Conservation (phyloP, 1,140 invertebrate species). For the Lineus longissimus region DNA sequence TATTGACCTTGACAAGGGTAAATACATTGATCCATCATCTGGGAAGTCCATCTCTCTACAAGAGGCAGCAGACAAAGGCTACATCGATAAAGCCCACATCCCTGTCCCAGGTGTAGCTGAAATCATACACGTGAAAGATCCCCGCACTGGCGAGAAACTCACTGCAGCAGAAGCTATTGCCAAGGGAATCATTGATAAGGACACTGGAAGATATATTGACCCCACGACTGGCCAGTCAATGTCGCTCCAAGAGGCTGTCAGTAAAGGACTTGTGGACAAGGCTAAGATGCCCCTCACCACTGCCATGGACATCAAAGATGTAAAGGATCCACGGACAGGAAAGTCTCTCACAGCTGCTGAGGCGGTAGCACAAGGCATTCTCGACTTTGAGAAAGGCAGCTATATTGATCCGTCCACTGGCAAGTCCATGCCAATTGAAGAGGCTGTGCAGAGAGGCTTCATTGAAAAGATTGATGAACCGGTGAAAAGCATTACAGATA, state of each 20-base stretch:
- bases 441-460: conserved; percentile 76
- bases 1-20: conserved; percentile 68
- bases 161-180: conserved; percentile 76
- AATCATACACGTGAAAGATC: conserved; percentile 60
- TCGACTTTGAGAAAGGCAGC: conserved; percentile 68
- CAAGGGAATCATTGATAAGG: conserved; percentile 69
- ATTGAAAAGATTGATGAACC: conserved; percentile 50
- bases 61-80: conserved; percentile 66
- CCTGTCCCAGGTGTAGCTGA: conserved; percentile 38
- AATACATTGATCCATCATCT: conserved; percentile 67
- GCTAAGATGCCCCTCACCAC: conserved; percentile 65
- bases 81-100: conserved; percentile 27
- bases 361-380: conserved; percentile 72
- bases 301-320: conserved; percentile 61
- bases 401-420: conserved; percentile 67
- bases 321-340: conserved; percentile 78
- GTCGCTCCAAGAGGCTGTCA: conserved; percentile 73
- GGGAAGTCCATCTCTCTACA: conserved; percentile 75
- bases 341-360: conserved; percentile 73
- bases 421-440: conserved; percentile 66
- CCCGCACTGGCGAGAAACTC: conserved; percentile 71
- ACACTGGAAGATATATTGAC: conserved; percentile 65
- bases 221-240: conserved; percentile 28
- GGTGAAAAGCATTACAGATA: conserved; percentile 7
- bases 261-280: conserved; percentile 71